Percentiles rank a stretch among this genome's conserved stretches.
These are phyloP conservation scores for Thysanoteuthis rhombus DNA, from an alignment of 2,888 invertebrate genomes.

Conservation along the genomic window DNA sequence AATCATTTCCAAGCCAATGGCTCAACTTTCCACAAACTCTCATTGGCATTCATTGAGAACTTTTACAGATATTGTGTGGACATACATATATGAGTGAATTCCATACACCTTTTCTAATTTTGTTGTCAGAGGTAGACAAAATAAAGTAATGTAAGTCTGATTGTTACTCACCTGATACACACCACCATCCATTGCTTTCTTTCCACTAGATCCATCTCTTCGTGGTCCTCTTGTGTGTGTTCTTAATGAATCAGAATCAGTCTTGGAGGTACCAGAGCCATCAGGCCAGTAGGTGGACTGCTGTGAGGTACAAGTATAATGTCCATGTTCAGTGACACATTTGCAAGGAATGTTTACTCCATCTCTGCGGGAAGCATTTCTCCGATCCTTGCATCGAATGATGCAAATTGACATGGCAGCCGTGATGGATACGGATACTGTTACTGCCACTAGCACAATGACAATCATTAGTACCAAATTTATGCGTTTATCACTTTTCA, in stretches of 20 bases:
- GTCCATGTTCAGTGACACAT: background rate
- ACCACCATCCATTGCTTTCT: background rate
- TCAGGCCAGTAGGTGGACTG: background rate
- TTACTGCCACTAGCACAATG: background rate
- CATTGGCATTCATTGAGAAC: no score
- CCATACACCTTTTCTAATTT: no score
- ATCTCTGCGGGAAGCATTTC: background rate
- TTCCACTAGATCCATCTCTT: background rate
- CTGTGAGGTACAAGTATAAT: background rate
- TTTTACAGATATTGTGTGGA: no score
- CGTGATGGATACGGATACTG: background rate
- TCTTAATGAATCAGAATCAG: background rate
- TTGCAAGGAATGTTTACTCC: background rate
- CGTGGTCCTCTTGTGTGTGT: background rate
- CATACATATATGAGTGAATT: no score
- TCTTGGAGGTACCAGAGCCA: background rate
- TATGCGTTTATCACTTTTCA: background rate
- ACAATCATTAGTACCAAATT: background rate
- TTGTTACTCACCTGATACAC: background rate
- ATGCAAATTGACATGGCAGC: background rate
- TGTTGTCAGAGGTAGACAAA: no score
- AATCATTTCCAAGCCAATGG: no score
- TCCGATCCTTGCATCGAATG: background rate
- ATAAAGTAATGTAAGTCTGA: background rate
- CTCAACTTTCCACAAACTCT: no score